These are phyloP conservation scores for Byasa hedistus DNA, from an alignment of 2,888 invertebrate species.

Conservation along the genomic window DNA sequence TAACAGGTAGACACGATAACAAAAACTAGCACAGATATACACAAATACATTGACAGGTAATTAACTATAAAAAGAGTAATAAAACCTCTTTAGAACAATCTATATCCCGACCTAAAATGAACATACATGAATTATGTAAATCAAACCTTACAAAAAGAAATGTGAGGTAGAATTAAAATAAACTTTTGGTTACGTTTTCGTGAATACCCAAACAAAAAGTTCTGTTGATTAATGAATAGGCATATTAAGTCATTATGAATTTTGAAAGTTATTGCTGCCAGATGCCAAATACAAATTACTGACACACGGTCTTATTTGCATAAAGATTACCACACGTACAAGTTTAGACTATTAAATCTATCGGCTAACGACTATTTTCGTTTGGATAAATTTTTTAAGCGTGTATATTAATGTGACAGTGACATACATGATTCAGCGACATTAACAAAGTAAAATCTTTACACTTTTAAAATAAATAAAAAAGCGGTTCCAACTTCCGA, in stretches of 20 bases:
- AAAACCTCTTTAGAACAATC: no score
- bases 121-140: slow-evolving; percentile 1
- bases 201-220: slow-evolving; percentile 6
- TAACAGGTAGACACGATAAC: not conserved
- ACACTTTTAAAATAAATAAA: slow-evolving; percentile 27
- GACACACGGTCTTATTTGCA: not conserved
- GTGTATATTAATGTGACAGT: slow-evolving; percentile 19
- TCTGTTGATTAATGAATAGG: slow-evolving; percentile 1
- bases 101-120: no score
- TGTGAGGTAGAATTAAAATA: not conserved
- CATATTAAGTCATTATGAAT: slow-evolving; percentile 11
- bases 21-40: not conserved
- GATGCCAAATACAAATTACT: not conserved
- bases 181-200: slow-evolving; percentile 18
- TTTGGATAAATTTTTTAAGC: not conserved
- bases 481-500: slow-evolving; percentile 38
- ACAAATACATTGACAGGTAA: no score
- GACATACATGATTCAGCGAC: slow-evolving; percentile 32
- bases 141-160: not conserved
- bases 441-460: slow-evolving; percentile 33
- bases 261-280: slow-evolving; percentile 5
- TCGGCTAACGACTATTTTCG: slow-evolving; percentile 1
- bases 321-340: not conserved
- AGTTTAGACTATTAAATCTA: not conserved
- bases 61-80: no score